These are phyloP conservation scores for Caloenas nicobarica DNA, from an alignment of 2,113 vertebrate species.

Conservation along the genomic window DNA sequence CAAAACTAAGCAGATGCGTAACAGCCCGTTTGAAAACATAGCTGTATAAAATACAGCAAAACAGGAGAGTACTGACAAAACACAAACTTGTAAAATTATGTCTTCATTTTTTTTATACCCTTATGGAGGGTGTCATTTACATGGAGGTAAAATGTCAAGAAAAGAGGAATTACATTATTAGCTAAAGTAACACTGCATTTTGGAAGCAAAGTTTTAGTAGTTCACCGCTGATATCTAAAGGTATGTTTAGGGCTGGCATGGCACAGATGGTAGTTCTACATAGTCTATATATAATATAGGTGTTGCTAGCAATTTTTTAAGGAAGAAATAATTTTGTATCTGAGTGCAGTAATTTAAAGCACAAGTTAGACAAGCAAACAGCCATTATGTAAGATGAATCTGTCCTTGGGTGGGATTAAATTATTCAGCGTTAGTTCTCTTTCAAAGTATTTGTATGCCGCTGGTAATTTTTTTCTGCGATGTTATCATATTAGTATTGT, in stretches of 20 bases:
- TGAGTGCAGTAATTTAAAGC: not conserved
- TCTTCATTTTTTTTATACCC: not conserved
- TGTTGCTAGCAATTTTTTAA: not conserved
- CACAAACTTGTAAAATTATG: not conserved
- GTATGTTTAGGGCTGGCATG: accelerated
- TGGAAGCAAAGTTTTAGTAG: not conserved
- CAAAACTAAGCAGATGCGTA: not conserved
- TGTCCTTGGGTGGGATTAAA: not conserved
- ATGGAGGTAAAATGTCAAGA: not conserved
- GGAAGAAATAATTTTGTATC: not conserved
- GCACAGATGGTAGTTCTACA: not conserved
- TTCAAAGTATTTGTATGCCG: not conserved
- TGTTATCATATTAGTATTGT: not conserved
- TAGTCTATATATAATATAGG: not conserved
- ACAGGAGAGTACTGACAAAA: not conserved
- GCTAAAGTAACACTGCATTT: not conserved
- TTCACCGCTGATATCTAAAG: not conserved
- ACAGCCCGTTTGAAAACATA: not conserved
- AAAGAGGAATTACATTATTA: not conserved
- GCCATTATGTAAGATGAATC: not conserved
- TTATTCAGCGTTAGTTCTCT: not conserved
- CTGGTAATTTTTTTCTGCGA: not conserved
- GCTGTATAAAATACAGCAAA: not conserved
- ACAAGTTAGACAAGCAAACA: not conserved
- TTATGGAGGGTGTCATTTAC: not conserved